Percentiles rank a stretch among this genome's conserved stretches.
These are phyloP conservation scores for Macquaria australasica DNA, from an alignment of 2,113 vertebrate genomes.

Conservation along the genomic window DNA sequence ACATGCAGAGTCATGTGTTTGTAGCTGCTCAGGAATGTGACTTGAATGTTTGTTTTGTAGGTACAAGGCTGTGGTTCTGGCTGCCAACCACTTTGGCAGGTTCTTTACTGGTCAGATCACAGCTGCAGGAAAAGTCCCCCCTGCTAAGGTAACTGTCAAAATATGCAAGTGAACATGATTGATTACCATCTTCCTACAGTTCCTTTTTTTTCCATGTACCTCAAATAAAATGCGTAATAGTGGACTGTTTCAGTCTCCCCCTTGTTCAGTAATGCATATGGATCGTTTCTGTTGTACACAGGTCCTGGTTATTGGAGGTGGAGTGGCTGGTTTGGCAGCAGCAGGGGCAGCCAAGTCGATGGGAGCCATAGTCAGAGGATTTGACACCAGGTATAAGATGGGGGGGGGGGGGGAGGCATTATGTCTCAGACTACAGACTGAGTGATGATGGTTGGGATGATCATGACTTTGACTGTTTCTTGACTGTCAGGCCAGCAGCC, in stretches of 20 bases:
- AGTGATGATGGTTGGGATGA: background rate
- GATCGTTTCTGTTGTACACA: slow-evolving; percentile 43
- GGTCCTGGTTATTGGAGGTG: slow-evolving; percentile 88
- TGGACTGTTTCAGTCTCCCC: background rate
- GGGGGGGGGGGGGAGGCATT: too few relatives aligned
- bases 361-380: slow-evolving; percentile 87
- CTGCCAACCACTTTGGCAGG: slow-evolving; percentile 80
- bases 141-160: slow-evolving; percentile 77
- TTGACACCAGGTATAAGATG: slow-evolving; percentile 84
- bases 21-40: slow-evolving; percentile 30
- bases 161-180: background rate
- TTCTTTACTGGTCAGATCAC: slow-evolving; percentile 86
- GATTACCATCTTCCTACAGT: background rate
- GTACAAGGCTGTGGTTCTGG: slow-evolving; percentile 83
- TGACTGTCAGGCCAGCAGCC: slow-evolving; percentile 77
- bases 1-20: slow-evolving; percentile 29
- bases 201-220: background rate
- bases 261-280: background rate
- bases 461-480: background rate
- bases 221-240: background rate
- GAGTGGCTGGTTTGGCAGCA: slow-evolving; percentile 86
- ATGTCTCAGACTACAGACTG: background rate
- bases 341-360: slow-evolving; percentile 89
- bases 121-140: slow-evolving; percentile 84
- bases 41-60: slow-evolving; percentile 53